Conservation (phyloP, 2,113 vertebrate genomes). For the Muntiacus reevesi region DNA sequence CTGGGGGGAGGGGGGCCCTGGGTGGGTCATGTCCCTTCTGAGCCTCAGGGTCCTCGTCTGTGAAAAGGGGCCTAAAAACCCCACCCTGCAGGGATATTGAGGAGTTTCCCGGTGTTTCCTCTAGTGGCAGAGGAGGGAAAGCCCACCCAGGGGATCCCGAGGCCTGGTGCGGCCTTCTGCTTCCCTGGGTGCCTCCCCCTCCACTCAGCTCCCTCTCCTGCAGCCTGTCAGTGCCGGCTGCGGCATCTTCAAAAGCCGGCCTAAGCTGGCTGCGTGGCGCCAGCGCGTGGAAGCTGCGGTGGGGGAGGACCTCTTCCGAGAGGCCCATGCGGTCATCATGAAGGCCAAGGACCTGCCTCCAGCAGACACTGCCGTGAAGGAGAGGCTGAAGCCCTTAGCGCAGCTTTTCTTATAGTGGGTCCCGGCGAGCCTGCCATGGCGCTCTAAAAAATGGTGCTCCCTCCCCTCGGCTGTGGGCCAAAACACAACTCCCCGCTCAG, state of each 20-base stretch:
- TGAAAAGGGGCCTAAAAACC: neutral
- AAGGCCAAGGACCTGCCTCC: conserved; percentile 64
- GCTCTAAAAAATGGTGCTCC: neutral
- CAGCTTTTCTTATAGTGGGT: neutral
- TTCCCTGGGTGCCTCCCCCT: neutral
- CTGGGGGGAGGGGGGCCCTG: neutral
- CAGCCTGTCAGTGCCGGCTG: conserved; percentile 82
- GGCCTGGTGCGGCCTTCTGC: too few species aligned
- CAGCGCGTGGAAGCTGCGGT: conserved; percentile 78
- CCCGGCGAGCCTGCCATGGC: rapidly evolving
- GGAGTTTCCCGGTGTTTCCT: neutral
- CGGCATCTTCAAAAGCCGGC: conserved; percentile 79
- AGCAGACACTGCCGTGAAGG: neutral
- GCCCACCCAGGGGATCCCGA: neutral
- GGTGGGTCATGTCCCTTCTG: neutral
- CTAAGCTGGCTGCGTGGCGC: conserved; percentile 80
- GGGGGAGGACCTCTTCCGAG: conserved; percentile 80
- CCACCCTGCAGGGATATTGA: neutral
- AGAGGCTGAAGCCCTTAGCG: neutral
- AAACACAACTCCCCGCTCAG: neutral
- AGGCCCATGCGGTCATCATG: conserved; percentile 76
- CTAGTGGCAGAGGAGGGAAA: neutral
- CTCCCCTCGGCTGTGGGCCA: neutral
- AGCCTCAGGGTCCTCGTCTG: neutral
- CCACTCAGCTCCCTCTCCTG: neutral